These are phyloP conservation scores for Gymnarchus niloticus DNA, from an alignment of 2,113 vertebrate species.

Conservation along the genomic window DNA sequence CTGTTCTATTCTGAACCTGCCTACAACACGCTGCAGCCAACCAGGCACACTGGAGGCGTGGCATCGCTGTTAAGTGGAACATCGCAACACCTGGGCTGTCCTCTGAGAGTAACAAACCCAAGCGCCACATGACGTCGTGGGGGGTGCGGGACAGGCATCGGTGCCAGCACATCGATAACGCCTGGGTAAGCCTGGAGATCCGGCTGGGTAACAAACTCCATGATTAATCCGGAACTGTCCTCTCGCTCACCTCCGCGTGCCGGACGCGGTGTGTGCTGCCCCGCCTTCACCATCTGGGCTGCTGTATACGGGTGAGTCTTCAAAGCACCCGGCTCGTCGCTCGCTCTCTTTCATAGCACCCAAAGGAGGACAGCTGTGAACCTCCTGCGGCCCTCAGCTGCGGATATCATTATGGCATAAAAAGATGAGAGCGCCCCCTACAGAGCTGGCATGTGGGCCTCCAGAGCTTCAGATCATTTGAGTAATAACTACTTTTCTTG, in stretches of 20 bases:
- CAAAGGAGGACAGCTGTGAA: not conserved
- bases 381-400: not conserved
- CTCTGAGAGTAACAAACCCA: not conserved
- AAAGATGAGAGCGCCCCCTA: not conserved
- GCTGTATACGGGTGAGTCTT: not conserved
- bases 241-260: not conserved
- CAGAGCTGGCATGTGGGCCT: not conserved
- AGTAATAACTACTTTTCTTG: not conserved
- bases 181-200: too few species aligned
- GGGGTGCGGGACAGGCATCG: too few species aligned
- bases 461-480: not conserved
- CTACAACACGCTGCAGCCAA: not conserved
- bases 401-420: not conserved
- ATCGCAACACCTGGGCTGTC: not conserved
- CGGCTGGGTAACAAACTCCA: not conserved
- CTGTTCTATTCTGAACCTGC: not conserved
- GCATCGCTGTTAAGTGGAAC: not conserved
- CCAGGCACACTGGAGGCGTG: not conserved
- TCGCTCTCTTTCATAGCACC: too few species aligned
- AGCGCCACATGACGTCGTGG: too few species aligned
- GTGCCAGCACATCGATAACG: too few species aligned
- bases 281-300: not conserved
- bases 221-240: not conserved
- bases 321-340: not conserved
- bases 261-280: not conserved